These are phyloP conservation scores for Poecilia velifera DNA, from an alignment of 2,797 vertebrate genomes.

Conservation along the genomic window DNA sequence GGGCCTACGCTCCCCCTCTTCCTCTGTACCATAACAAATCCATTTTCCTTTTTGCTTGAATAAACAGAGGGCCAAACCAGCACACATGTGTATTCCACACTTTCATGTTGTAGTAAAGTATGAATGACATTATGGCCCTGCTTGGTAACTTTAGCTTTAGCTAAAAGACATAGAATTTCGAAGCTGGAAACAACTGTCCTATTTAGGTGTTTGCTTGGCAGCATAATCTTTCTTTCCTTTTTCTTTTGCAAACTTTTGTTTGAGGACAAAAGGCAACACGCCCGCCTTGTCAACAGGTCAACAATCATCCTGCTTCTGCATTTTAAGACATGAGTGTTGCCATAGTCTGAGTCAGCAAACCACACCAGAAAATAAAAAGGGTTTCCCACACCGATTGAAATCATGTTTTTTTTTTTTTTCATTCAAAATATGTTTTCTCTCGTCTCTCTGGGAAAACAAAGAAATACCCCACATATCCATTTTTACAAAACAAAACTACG, in stretches of 20 bases:
- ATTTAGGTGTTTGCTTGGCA: background rate
- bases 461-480: conserved; percentile 21
- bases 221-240: conserved; percentile 19
- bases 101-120: conserved; percentile 53
- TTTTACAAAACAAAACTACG: conserved; percentile 40
- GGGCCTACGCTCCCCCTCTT: conserved; percentile 22
- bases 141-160: background rate
- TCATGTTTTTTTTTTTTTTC: conserved; percentile 21
- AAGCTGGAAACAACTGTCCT: background rate
- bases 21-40: conserved; percentile 50
- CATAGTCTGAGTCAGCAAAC: conserved; percentile 65
- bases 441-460: conserved; percentile 7
- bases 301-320: conserved; percentile 37
- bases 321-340: conserved; percentile 34
- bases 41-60: conserved; percentile 39
- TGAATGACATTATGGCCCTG: conserved; percentile 59
- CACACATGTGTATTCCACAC: conserved; percentile 39
- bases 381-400: conserved; percentile 49
- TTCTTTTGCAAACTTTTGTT: conserved; percentile 44
- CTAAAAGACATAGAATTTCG: background rate
- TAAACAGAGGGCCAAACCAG: conserved; percentile 30
- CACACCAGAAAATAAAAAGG: conserved; percentile 47
- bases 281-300: conserved; percentile 39
- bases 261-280: conserved; percentile 37
- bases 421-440: background rate